Evolutionary conservation across 2,888 invertebrate genomes (phyloP).

Genomic region (Cephus pygmeus): DNA sequence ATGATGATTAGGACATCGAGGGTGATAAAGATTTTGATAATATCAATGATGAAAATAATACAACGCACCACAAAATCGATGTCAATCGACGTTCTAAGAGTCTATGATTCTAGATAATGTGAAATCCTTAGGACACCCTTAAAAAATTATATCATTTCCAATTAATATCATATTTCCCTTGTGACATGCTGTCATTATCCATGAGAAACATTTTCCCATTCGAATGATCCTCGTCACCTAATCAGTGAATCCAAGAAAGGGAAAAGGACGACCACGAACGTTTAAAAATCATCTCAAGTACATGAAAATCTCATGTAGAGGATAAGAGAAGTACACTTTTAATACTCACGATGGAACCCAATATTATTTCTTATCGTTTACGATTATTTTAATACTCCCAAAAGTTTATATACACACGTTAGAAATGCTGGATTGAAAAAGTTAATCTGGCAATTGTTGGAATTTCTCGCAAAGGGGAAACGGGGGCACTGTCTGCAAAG

Average conservation of each 20-base stretch:
- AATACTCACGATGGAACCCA: background rate
- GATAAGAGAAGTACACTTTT: background rate
- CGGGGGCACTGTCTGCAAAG: background rate
- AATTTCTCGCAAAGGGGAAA: background rate
- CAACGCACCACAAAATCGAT: background rate
- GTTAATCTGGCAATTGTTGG: background rate
- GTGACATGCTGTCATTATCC: background rate
- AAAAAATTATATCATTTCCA: background rate
- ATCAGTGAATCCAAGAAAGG: background rate
- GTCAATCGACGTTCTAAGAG: background rate
- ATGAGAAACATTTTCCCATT: background rate
- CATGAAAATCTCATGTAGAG: background rate
- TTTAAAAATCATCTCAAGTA: background rate
- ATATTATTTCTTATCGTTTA: background rate
- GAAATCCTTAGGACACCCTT: background rate
- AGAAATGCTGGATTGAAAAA: background rate
- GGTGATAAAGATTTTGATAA: background rate
- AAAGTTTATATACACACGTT: background rate
- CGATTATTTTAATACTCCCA: background rate
- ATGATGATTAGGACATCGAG: background rate
- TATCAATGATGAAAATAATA: background rate
- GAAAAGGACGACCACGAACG: background rate
- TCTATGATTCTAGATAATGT: background rate
- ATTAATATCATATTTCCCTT: background rate
- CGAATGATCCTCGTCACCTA: background rate